Base-by-base conservation (phyloP, 1,140 invertebrate species). In the Dendrolimus kikuchii region DNA sequence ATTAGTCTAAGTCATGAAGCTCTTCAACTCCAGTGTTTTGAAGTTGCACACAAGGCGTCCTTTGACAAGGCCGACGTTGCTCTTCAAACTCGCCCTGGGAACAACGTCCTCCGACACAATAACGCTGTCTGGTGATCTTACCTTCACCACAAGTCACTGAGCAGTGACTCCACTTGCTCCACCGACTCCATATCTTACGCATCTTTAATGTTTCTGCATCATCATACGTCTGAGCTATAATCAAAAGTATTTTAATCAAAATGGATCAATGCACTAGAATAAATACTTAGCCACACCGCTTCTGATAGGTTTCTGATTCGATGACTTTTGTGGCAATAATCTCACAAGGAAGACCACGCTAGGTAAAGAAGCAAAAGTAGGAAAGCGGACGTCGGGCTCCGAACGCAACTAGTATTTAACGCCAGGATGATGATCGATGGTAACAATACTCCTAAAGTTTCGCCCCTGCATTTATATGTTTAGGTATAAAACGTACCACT, bases 131-230 rank as follows among this genome's bases (percentile, higher is more conserved):
- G 2, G 54, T 49, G 10, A 73, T 72, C 0, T 44, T 58, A 0
- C 81, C 81, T 2, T 55, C 50, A 0, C 81, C 81, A 49, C 81
- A 84, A 0, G 71, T 77, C 10, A 75, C 74, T 5, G 78, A 81
- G 55, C 81, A 84, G 5, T 59, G 56, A 5, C 75, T 59, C 81
- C 81, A 84, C 52, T 84, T 84, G 23, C 81, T 72, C 81, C 81
- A 84, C n/a, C 76, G 66, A 50, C 81, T 84, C 81, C 81, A 84
- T 5, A 82, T 53, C 52, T 81, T 84, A 10, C 79, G 71, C 6
- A 43, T 41, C n/a, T 62, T 68, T 46, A 69, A 43, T 8, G 52
- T 53, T 40, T 62, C 64, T 5, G 55, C 60, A 40, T 71, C 66
- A 37, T 62, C 57, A 5, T 44, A 45, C 46, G 46, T 40, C 10